Evolutionary conservation across 2,797 vertebrate genomes (phyloP).

Genomic region (Argyrosomus regius): DNA sequence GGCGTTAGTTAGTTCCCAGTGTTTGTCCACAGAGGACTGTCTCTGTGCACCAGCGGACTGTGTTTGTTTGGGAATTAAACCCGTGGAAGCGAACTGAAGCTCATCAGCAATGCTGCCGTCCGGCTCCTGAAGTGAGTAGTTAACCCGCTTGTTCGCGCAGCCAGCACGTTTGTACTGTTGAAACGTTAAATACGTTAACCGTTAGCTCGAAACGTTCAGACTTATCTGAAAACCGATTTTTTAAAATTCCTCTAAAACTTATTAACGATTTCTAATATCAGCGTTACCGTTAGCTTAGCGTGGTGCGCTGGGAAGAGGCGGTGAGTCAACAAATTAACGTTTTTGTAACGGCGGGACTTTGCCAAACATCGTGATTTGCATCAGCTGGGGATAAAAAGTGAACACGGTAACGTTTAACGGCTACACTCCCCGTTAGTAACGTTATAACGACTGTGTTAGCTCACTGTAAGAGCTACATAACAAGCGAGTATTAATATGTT

Average conservation of each 20-base stretch:
- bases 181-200: conserved; percentile 2
- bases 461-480: not conserved
- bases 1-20: conserved; percentile 59
- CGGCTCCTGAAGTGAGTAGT: conserved; percentile 47
- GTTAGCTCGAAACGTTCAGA: conserved; percentile 29
- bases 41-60: conserved; percentile 41
- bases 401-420: not conserved
- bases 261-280: accelerated
- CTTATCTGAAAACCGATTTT: conserved; percentile 3
- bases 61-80: conserved; percentile 26
- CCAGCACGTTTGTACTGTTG: not conserved
- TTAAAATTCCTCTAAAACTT: no score
- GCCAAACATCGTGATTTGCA: not conserved
- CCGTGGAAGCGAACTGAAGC: not conserved
- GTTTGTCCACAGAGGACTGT: conserved; percentile 53
- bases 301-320: not conserved
- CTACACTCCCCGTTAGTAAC: not conserved
- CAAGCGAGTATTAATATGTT: not conserved
- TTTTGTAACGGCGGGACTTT: not conserved
- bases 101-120: conserved; percentile 27
- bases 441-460: not conserved
- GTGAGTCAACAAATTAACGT: not conserved
- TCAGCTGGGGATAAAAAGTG: not conserved
- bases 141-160: not conserved
- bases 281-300: not conserved